Evolutionary conservation across 1,140 invertebrate genomes (phyloP), one percentile per base, ranked within the genome.

Genomic region (Polypedilum vanderplanki): DNA sequence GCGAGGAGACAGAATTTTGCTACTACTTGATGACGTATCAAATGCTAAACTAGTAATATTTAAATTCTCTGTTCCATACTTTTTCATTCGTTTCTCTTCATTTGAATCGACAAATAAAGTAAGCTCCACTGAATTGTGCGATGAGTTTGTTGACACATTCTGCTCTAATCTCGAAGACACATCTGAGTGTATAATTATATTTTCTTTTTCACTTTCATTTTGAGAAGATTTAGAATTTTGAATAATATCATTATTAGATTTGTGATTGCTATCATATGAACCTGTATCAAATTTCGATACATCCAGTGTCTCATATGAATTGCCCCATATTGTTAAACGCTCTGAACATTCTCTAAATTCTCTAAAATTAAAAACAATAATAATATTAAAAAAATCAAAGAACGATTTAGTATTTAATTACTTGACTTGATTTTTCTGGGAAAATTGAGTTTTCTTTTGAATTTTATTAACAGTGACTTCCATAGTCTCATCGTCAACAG

Each of bases 1-100:
- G 20, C 65, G 15, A 18, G 65, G 65, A 2, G 65, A 70, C 7
- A 22, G 10, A 8, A 70, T 4, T 10, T 70, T 22, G 17, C 18
- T 20, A 20, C 5, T 8, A 70, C 5, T 70, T n/a, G 15, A 67
- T 67, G 41, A 46, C 9, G 12, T 57, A 20, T 70, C 65, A 3
- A 18, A 20, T 70, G 17, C 15, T 18, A 70, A 7, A 22, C 18
- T 20, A 18, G 65, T 70, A 1, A 70, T 70, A 7, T 70, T 70
- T 70, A 70, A 70, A 70, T 70, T 70, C n/a, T 70, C 65, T 5
- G 20, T 70, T 18, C 20, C 65, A 70, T 70, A 70, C 3, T 70
- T 70, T 12, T 15, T 57, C 4, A 70, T 20, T 18, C 65, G 15
- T 20, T 70, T 70, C 9, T 18, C 3, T 22, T 70, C 65, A 22